Conservation (phyloP, 2,113 vertebrate genomes). For the Leiothrix lutea region DNA sequence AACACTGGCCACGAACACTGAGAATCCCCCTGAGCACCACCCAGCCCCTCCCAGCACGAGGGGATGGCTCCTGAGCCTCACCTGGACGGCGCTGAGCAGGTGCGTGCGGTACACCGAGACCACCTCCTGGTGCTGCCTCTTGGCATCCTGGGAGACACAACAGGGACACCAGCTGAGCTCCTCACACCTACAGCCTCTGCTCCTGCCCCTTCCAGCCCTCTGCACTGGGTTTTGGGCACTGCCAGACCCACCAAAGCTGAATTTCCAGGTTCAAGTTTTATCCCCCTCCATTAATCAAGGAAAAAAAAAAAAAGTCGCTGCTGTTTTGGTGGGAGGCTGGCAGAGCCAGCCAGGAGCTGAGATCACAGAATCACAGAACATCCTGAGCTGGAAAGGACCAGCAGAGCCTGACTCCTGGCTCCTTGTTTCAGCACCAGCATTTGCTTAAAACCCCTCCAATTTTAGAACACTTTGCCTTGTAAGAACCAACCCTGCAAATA, state of each 20-base stretch:
- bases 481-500: neutral
- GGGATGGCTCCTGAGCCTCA: neutral
- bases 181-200: fast-evolving
- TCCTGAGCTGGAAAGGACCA: neutral
- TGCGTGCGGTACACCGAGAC: conserved; percentile 94
- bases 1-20: fast-evolving
- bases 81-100: conserved; percentile 96
- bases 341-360: neutral
- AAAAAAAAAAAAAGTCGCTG: too few species aligned
- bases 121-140: conserved; percentile 93
- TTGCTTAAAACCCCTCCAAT: neutral
- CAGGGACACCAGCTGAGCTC: neutral
- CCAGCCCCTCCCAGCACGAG: neutral
- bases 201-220: neutral
- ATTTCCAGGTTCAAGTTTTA: too few species aligned
- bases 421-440: neutral
- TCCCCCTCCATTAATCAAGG: neutral
- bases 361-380: neutral
- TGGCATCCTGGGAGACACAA: conserved; percentile 78
- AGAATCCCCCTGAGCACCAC: fast-evolving
- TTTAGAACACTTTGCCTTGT: fast-evolving
- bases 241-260: neutral
- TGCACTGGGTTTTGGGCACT: neutral
- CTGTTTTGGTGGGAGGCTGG: neutral
- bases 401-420: neutral